Base-by-base conservation (phyloP, 2,113 vertebrate species). In the Anser brachyrhynchus region DNA sequence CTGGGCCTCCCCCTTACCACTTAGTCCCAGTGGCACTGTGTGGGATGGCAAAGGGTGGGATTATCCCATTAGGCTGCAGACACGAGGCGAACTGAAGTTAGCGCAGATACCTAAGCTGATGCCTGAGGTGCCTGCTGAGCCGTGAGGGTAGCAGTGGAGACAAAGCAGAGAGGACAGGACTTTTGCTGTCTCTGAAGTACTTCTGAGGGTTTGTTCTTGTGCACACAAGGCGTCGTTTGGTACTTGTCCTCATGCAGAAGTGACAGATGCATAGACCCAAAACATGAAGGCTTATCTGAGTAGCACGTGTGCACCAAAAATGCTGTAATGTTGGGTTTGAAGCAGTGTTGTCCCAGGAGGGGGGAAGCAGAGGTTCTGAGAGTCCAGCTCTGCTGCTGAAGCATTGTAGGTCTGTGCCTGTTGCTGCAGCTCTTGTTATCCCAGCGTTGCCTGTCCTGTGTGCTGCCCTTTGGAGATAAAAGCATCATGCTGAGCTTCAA, bases 11-110 rank as follows among this genome's bases (percentile, higher is more conserved):
- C 43, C 35, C 49, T 44, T 46, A 2, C 37, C 25, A 4, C 10
- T 10, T 29, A 5, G 9, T 71, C 54, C 26, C 33, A 5, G 8
- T 2, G 22, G 18, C 22, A 10, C 0, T 2, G 43, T 4, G 1
- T 4, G 3, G 31, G 9, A 1, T 33, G 80, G 41, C 4, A 19
- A 33, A 37, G 10, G 31, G 25, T 21, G 20, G 19, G 28, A 2
- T 51, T 22, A 0, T 5, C 31, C 33, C 28, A 0, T 31, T 84
- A 26, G 6, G 52, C 13, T 23, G 43, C 31, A 41, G 17, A 28
- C 21, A 23, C 13, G 1, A 49, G 9, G 51, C 58, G 25, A 52
- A 67, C 18, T 13, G 9, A 18, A 62, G 37, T 14, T 35, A 51
- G 37, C 3, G 19, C 4, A 15, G 39, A 0, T 0, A 6, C 19